Evolutionary conservation across 2,113 vertebrate species (phyloP), one percentile per base, ranked within the genome.

Genomic region (Aphyosemion australe): DNA sequence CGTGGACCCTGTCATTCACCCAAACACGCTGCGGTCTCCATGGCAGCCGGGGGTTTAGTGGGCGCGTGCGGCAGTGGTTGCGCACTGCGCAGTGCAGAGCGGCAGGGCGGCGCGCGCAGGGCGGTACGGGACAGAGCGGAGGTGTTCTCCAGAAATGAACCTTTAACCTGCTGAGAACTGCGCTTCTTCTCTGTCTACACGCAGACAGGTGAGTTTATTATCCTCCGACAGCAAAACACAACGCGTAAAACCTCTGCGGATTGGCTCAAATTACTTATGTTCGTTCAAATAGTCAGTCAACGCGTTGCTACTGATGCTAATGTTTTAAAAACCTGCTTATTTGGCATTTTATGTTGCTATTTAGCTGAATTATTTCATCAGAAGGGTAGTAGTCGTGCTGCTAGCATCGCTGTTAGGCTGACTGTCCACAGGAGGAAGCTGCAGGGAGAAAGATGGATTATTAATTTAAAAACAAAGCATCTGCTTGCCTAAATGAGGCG

Each of bases 81-180:
- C 88, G 87, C 89, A 88, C 83, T 85, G 88, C 85, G 87, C 89
- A 88, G 84, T 85, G 88, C 85, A 88, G 85, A 69, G 61, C 32
- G 26, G 37, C 47, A 65, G 14, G 69, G 60, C 61, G 31, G 69
- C 50, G 61, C 67, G 58, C 34, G 56, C 52, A 26, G 65, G 74
- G 67, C 65, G 55, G 71, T 47, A 60, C 34, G 55, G 54, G 69
- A 58, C 62, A 50, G 78, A 54, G 58, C 63, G 45, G 74, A 57
- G 64, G 64, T 51, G 37, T 10, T 61, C 26, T 61, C 57, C 73
- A 63, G 81, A 74, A 46, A 75, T 87, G 84, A 81, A 77, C 19
- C 55, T 19, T 19, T 66, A 70, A 52, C 53, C 61, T 51, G 53
- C 41, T 12, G 41, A 13, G 4, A 42, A 42, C 10, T 13, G 12